Evolutionary conservation across 2,113 vertebrate species (phyloP), one percentile per base, ranked within the genome.

Genomic region (Cinclus mexicanus): DNA sequence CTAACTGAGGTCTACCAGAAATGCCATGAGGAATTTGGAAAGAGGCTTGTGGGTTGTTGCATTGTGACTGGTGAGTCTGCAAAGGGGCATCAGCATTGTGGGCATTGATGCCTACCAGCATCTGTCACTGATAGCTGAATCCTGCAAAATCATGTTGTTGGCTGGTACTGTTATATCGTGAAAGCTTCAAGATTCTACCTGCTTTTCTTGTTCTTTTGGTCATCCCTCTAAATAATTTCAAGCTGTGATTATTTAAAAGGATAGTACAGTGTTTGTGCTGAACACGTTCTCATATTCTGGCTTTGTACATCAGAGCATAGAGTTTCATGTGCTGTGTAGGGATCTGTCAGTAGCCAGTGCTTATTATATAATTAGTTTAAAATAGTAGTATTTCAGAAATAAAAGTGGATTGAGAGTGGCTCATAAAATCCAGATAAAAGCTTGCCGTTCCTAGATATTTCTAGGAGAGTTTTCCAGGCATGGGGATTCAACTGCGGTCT

Each of bases 401-500:
- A 67, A 35, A 83, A 80, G 28, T 81, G 24, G 22, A 61, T 80
- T 61, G 56, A 35, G 12, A 57, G n/a, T 49, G 23, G 25, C 47
- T 93, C 1, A 4, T 78, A 84, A 77, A 77, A 77, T 69, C 12
- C 35, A 53, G 37, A 35, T 37, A 61, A 59, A 82, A 55, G 6
- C 24, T 52, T 87, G 26, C 0, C 1, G 12, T 92, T 76, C 17
- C 24, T 37, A 39, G 23, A 10, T 79, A 44, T 72, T 90, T 90
- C 41, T 35, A 57, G 33, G 37, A 59, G 52, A 52, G 14, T 44
- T 49, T 83, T 75, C 65, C 20, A 50, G 56, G 33, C 8, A 7
- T 28, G 41, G 46, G 16, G 10, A 13, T 80, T 19, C 0, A 1
- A 37, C 13, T 65, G 19, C 2, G 0, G 9, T 42, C 47, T 44